Evolutionary conservation across 2,888 invertebrate species (phyloP).

Genomic region (Toxonevra muliebris): DNA sequence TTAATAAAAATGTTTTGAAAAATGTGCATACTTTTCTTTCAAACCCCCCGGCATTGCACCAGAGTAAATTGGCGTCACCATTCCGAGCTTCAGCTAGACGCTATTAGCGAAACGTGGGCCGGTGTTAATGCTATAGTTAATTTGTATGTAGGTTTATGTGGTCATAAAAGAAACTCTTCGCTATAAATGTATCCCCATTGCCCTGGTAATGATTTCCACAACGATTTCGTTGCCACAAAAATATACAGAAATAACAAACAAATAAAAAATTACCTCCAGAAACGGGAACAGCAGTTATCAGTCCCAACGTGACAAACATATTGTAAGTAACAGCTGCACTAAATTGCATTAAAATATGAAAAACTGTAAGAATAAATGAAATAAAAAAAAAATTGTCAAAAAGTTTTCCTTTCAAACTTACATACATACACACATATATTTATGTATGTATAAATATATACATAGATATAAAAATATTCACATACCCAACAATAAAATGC

Average conservation of each 20-base stretch:
- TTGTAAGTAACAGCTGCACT: conserved; percentile 93
- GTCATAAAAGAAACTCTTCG: background rate
- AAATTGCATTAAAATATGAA: conserved; percentile 93
- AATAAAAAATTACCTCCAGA: conserved; percentile 79
- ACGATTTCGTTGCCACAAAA: background rate
- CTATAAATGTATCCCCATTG: background rate
- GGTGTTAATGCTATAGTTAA: no score
- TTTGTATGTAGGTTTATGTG: no score
- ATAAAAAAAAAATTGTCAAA: background rate
- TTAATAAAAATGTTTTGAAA: no score
- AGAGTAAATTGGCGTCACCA: no score
- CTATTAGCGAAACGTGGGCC: no score
- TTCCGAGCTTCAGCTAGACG: no score
- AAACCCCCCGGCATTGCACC: no score
- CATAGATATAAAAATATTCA: conserved; percentile 31
- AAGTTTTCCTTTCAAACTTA: background rate
- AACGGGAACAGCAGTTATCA: conserved; percentile 92
- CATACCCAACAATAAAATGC: conserved; percentile 80
- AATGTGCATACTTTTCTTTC: no score
- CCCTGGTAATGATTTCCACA: background rate
- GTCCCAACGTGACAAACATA: conserved; percentile 91
- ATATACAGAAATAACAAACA: background rate
- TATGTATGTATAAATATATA: background rate
- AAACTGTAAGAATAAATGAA: conserved; percentile 71
- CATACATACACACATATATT: background rate